Evolutionary conservation across 2,113 vertebrate species (phyloP).

Genomic region (Chaetura pelagica): DNA sequence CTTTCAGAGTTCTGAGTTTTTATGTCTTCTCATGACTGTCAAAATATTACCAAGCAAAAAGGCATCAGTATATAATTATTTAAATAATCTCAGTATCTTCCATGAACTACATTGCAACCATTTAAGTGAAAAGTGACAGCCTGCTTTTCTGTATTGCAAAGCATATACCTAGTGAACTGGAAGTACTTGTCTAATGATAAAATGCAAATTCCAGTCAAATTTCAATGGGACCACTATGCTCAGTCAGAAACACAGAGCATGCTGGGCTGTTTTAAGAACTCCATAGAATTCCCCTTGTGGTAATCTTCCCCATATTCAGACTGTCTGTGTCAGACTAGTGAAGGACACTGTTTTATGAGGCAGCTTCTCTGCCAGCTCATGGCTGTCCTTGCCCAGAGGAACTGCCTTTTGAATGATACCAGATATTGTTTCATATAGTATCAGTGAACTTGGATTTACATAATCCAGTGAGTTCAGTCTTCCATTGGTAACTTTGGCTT

Average conservation of each 20-base stretch:
- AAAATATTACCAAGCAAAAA: not conserved
- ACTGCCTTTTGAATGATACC: not conserved
- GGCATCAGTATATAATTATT: not conserved
- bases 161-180: not conserved
- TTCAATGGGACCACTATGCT: not conserved
- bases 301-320: not conserved
- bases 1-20: not conserved
- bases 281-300: not conserved
- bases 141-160: not conserved
- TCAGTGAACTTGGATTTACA: not conserved
- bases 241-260: not conserved
- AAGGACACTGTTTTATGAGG: not conserved
- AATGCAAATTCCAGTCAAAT: not conserved
- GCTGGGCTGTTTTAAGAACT: not conserved
- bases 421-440: not conserved
- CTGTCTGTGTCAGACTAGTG: not conserved
- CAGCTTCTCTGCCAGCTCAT: not conserved
- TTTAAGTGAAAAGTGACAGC: not conserved
- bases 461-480: not conserved
- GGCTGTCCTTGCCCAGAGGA: not conserved
- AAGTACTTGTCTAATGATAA: not conserved
- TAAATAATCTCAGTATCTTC: not conserved
- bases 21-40: not conserved
- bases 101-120: not conserved
- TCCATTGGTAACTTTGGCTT: not conserved